Percentiles rank a stretch among this genome's conserved stretches.
Evolutionary conservation across 2,797 vertebrate genomes (phyloP).

Genomic region (Tamandua tetradactyla): DNA sequence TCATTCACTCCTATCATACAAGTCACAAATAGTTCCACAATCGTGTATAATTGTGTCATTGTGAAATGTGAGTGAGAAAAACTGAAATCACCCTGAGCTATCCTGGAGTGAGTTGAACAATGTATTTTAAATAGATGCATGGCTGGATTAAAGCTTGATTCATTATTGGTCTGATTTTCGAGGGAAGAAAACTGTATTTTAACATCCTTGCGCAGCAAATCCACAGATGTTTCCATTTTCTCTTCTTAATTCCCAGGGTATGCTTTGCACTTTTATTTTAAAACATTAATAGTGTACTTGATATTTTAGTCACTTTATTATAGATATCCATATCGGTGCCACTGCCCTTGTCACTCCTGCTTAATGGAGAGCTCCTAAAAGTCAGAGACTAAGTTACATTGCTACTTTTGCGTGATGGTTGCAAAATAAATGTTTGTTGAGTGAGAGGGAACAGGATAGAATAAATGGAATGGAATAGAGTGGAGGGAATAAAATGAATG

Average conservation of each 20-base stretch:
- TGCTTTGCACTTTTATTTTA: constrained; percentile 3
- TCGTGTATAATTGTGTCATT: not conserved
- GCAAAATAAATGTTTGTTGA: not conserved
- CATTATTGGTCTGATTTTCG: not conserved
- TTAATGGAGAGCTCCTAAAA: not conserved
- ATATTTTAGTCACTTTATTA: not conserved
- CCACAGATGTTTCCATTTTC: not conserved
- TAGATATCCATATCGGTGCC: not conserved
- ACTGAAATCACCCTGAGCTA: not conserved
- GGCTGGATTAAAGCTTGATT: not conserved
- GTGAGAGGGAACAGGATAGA: not conserved
- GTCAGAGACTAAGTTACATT: not conserved
- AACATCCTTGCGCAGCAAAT: not conserved
- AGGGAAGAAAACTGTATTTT: not conserved
- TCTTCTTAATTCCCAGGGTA: not conserved
- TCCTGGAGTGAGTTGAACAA: not conserved
- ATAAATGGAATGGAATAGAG: not conserved
- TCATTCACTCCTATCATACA: not conserved
- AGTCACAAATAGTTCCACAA: not conserved
- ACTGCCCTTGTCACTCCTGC: not conserved
- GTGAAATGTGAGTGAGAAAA: not conserved
- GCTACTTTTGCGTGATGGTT: not conserved
- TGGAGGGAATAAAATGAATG: not conserved
- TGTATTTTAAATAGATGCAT: not conserved
- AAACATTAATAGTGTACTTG: not conserved